These are phyloP conservation scores for Dryocosmus kuriphilus DNA, from an alignment of 2,888 invertebrate genomes.

Conservation along the genomic window DNA sequence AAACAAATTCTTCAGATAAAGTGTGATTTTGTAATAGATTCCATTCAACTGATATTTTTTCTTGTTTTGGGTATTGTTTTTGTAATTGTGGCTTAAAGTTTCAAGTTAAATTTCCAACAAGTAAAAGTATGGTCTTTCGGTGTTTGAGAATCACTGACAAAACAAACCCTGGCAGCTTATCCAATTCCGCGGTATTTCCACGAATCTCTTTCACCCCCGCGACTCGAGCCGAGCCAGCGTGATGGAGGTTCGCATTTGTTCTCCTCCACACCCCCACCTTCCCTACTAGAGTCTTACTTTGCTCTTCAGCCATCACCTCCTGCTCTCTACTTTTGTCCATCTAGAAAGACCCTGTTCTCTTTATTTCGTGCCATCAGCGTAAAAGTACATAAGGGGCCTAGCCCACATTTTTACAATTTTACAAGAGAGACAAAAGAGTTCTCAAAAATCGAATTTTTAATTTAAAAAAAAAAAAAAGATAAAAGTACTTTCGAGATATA, in stretches of 20 bases:
- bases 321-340: conserved; percentile 36
- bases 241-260: conserved; percentile 66
- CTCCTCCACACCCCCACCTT: conserved; percentile 42
- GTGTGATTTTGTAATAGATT: no score
- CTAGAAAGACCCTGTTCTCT: conserved; percentile 40
- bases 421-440: no score
- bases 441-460: no score
- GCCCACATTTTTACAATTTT: no score
- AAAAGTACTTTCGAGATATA: no score
- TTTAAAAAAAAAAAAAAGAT: no score
- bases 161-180: conserved; percentile 67
- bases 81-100: background rate
- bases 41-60: no score
- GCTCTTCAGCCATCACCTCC: conserved; percentile 42
- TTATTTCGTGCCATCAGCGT: conserved; percentile 58
- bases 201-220: conserved; percentile 65
- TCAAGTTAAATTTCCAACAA: background rate
- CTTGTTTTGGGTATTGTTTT: background rate
- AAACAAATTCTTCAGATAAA: background rate
- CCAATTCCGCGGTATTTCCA: conserved; percentile 68
- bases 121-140: background rate
- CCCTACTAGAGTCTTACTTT: conserved; percentile 28
- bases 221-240: conserved; percentile 50
- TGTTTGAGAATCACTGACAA: conserved; percentile 61
- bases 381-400: conserved; percentile 56